phyloP scores from a whole-genome alignment of 53 echinoderm and acorn worm genomes.

The Glandiceps talaboti region DNA sequence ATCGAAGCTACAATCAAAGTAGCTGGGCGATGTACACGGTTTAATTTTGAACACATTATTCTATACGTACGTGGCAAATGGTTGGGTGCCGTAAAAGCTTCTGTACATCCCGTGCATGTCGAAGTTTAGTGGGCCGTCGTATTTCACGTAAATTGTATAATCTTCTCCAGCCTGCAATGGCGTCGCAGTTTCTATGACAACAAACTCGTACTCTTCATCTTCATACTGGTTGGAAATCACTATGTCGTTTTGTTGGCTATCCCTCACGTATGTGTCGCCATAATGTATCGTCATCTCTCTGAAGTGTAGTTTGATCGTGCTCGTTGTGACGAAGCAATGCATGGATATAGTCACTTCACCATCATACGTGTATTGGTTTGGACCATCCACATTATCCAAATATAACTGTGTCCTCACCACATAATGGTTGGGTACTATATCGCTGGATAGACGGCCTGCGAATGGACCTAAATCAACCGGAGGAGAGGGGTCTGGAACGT shows the following conservation, averaged over 20 bases:
- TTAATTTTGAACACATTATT: too few relatives aligned
- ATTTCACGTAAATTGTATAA: background rate
- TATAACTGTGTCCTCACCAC: background rate
- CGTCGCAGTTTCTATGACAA: background rate
- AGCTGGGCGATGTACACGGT: too few relatives aligned
- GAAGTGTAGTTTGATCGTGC: background rate
- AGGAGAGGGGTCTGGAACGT: background rate
- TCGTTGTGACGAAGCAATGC: background rate
- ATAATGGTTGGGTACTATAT: background rate
- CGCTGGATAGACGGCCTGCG: background rate
- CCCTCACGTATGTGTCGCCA: background rate
- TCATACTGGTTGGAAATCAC: background rate
- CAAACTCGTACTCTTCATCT: background rate
- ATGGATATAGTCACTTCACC: background rate
- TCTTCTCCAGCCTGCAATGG: background rate
- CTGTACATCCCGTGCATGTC: background rate
- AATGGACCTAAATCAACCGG: background rate
- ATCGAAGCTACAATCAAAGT: too few relatives aligned
- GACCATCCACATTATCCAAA: background rate
- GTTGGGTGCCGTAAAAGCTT: background rate
- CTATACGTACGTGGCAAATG: background rate
- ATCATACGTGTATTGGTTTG: background rate
- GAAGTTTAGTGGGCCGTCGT: background rate
- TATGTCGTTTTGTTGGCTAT: background rate
- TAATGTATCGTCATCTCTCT: background rate